Evolutionary conservation across 1,140 invertebrate genomes (phyloP).

Genomic region (Dryas iulia): DNA sequence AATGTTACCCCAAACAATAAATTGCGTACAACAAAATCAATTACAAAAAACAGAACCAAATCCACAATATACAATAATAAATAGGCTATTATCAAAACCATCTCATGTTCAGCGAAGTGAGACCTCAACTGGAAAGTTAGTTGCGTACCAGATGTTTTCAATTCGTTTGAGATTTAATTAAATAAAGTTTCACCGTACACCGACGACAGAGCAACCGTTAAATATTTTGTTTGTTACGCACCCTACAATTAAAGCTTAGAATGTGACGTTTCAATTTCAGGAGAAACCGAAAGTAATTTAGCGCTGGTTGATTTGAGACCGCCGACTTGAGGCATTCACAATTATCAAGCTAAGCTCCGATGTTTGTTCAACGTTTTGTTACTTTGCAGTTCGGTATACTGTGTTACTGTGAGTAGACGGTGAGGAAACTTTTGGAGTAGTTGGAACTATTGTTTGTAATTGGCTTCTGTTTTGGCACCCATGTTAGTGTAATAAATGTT

Average conservation of each 20-base stretch:
- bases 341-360: conserved; percentile 1
- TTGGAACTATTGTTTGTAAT: background rate
- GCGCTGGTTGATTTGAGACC: conserved; percentile 15
- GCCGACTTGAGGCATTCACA: conserved; percentile 12
- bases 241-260: conserved; percentile 2
- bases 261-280: conserved; percentile 20
- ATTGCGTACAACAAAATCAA: background rate
- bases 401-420: background rate
- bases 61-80: background rate
- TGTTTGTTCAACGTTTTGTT: background rate
- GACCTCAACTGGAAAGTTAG: background rate
- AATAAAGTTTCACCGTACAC: background rate
- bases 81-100: background rate
- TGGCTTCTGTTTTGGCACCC: background rate
- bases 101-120: background rate
- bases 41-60: background rate
- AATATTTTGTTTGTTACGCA: background rate
- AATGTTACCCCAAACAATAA: too few relatives aligned
- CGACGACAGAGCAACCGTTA: background rate
- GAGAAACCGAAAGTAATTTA: conserved; percentile 17
- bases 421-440: background rate
- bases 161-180: conserved; percentile 2
- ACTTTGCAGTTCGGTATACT: background rate
- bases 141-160: background rate
- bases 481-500: too few relatives aligned